phyloP scores from a whole-genome alignment of 2,113 vertebrate species.

The Copsychus sechellarum region DNA sequence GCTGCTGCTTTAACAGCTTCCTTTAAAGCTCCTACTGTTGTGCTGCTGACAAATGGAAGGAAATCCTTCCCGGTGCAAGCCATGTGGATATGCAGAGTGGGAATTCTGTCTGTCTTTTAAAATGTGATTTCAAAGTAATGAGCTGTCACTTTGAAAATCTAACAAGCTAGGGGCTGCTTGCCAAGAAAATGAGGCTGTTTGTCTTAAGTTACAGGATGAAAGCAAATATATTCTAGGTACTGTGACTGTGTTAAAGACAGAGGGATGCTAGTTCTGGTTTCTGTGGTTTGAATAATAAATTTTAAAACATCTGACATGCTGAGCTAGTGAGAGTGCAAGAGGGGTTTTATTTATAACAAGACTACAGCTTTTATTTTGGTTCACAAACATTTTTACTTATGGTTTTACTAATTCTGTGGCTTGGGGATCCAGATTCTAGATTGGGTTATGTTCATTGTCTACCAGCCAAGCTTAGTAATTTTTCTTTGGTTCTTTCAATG shows the following conservation, averaged over 20 bases:
- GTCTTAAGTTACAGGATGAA: neutral
- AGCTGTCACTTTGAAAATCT: constrained; percentile 1
- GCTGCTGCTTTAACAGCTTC: neutral
- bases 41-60: constrained; percentile 19
- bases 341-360: neutral
- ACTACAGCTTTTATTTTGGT: neutral
- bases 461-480: neutral
- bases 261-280: neutral
- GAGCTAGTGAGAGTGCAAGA: neutral
- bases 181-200: neutral
- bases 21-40: neutral
- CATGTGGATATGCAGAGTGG: neutral
- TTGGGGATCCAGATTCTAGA: neutral
- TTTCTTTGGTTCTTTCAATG: neutral
- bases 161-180: neutral
- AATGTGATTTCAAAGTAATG: neutral
- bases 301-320: neutral
- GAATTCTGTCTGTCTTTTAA: constrained; percentile 1
- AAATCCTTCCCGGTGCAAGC: neutral
- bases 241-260: neutral
- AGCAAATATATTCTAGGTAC: neutral
- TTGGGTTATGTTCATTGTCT: neutral
- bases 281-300: neutral
- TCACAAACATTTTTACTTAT: neutral
- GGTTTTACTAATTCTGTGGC: neutral